Evolutionary conservation across 2,888 invertebrate species (phyloP).

Genomic region (Barypeithes pellucidus): DNA sequence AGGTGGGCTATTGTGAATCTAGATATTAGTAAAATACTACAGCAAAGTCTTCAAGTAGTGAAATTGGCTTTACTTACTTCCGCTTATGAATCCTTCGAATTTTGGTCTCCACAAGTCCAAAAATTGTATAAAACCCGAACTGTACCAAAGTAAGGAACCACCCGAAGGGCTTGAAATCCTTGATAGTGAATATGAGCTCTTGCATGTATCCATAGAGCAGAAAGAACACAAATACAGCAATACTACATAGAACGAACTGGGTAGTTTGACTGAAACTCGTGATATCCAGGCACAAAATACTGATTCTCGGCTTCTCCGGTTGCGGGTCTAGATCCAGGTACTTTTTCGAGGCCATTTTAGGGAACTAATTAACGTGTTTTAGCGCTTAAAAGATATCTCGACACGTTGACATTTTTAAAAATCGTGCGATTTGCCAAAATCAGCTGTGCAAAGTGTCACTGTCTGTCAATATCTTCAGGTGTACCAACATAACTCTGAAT

Average conservation of each 20-base stretch:
- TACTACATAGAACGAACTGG: slow-evolving; percentile 85
- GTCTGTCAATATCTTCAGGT: background rate
- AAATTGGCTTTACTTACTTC: slow-evolving; percentile 33
- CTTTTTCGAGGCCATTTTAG: slow-evolving; percentile 54
- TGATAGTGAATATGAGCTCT: slow-evolving; percentile 93
- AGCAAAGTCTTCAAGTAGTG: background rate
- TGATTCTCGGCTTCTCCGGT: slow-evolving; percentile 72
- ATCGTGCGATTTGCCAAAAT: slow-evolving; percentile 19
- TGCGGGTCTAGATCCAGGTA: slow-evolving; percentile 59
- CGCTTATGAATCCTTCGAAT: slow-evolving; percentile 72
- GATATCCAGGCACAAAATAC: slow-evolving; percentile 84
- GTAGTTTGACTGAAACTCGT: slow-evolving; percentile 76
- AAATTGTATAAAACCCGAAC: slow-evolving; percentile 88
- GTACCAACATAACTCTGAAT: slow-evolving; percentile 5
- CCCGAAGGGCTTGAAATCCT: slow-evolving; percentile 91
- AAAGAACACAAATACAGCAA: slow-evolving; percentile 90
- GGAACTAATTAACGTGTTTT: slow-evolving; percentile 25
- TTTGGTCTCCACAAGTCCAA: slow-evolving; percentile 84
- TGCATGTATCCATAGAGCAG: slow-evolving; percentile 92
- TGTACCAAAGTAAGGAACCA: slow-evolving; percentile 95
- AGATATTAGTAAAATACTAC: slow-evolving; percentile 47
- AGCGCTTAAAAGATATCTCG: slow-evolving; percentile 11
- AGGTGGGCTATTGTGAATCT: background rate
- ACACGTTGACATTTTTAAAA: slow-evolving; percentile 50
- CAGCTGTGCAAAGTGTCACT: slow-evolving; percentile 25